These are phyloP conservation scores for Chaetura pelagica DNA, from an alignment of 2,113 vertebrate species.

Conservation along the genomic window DNA sequence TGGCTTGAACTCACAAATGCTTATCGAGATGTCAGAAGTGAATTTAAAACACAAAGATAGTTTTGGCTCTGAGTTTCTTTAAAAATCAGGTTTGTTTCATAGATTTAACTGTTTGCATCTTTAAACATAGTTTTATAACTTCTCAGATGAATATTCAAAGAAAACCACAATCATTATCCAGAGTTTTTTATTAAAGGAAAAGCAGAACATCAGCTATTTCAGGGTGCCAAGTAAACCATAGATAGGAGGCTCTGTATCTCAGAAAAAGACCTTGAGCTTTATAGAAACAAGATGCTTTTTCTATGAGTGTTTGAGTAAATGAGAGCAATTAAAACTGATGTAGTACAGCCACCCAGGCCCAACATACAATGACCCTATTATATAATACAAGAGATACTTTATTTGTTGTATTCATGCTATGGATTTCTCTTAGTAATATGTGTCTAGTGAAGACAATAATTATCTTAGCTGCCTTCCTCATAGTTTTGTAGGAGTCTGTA, in stretches of 20 bases:
- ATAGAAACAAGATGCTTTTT: background rate
- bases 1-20: background rate
- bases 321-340: background rate
- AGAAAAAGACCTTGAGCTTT: background rate
- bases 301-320: background rate
- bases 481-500: background rate
- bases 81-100: background rate
- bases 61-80: background rate
- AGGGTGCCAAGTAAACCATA: background rate
- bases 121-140: background rate
- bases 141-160: background rate
- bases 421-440: background rate
- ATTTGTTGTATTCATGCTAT: background rate
- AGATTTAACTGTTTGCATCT: background rate
- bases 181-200: background rate
- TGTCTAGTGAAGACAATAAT: background rate
- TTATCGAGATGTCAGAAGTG: background rate
- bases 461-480: background rate
- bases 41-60: background rate
- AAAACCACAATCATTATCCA: background rate
- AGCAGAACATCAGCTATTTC: background rate
- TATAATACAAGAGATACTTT: background rate
- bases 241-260: background rate
- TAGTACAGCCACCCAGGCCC: background rate
- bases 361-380: background rate